Evolutionary conservation across 2,113 vertebrate genomes (phyloP), one percentile per base, ranked within the genome.

Genomic region (Trinectes maculatus): DNA sequence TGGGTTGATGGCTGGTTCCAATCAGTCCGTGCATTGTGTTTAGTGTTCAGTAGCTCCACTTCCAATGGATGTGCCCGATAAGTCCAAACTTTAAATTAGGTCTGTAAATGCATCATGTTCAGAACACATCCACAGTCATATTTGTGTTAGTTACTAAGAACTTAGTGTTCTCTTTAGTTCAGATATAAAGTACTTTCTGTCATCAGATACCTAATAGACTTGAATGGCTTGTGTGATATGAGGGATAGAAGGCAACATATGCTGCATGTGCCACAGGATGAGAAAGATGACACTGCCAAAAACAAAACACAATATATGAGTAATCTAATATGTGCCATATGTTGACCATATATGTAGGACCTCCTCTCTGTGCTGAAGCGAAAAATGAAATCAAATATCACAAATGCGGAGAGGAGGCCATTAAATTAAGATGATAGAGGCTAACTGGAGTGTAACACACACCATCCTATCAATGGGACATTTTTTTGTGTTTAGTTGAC

Each of bases 241-340:
- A 84, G 68, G 55, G 84, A 85, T 69, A 52, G 66, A 1, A 68
- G 58, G 58, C 81, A 82, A 75, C 89, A 91, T 87, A 89, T 91
- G 90, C 77, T 73, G 77, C 78, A 84, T 81, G 85, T 77, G 82
- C 82, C 68, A 37, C 18, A 68, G 48, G n/a, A 71, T 67, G 71
- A 71, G 86, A 82, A 87, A 91, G 80, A 77, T 22, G 89, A 91
- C 77, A 80, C 82, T 25, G 43, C 48, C 53, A 54, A 79, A n/a
- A 85, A 86, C 87, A 87, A 85, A 89, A 86, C 69, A 79, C 81
- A 82, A 79, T 81, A 88, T 87, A 87, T 85, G 79, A 76, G 85
- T 89, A 90, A 91, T 89, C 58, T 73, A 86, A 91, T 89, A 85
- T 82, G 85, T 69, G 85, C 86, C 89, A 91, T 90, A 90, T 91